Evolutionary conservation across 1,140 invertebrate species (phyloP), one percentile per base, ranked within the genome.

Genomic region (Oedothorax gibbosus): DNA sequence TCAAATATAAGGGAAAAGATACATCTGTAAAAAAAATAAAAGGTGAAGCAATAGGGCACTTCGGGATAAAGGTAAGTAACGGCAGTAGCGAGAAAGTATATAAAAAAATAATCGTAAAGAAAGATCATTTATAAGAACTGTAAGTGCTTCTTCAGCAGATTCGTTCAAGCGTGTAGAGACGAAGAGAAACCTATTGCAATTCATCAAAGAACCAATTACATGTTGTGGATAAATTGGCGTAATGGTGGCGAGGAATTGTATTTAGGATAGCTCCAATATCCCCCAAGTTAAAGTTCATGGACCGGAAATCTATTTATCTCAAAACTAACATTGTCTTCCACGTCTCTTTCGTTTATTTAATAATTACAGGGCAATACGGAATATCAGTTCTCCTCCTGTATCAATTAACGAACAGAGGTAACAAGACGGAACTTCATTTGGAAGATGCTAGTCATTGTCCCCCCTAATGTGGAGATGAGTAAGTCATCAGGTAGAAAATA

Each of bases 121-220:
- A 71, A 50, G 78, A 81, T 81, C 78, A 81, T 81, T 81, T 81
- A 81, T 81, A 81, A 81, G 64, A 54, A 7, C 50, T 54, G 62
- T 66, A 68, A 79, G 78, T 60, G 66, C 78, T 60, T 35, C 66
- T 81, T 81, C 78, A 81, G 78, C 68, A 60, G 53, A 54, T 50
- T 62, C 77, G 65, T 50, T 56, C 77, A 53, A 71, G 78, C 78
- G 78, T 79, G 51, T 60, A 81, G 50, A 35, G 15, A 65, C 49
- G 18, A 35, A 54, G 21, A 69, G 62, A 21, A 15, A 71, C 66
- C 78, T 71, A 71, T 57, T 71, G 78, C 66, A 81, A 81, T 81
- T 81, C 78, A 81, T 81, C 78, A 81, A 81, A 81, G 65, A 81
- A 81, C 78, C 78, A 81, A 81, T 81, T 81, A 81, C 78, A 81